phyloP scores from a whole-genome alignment of 2,113 vertebrate species.

The Melanerpes aurifrons region DNA sequence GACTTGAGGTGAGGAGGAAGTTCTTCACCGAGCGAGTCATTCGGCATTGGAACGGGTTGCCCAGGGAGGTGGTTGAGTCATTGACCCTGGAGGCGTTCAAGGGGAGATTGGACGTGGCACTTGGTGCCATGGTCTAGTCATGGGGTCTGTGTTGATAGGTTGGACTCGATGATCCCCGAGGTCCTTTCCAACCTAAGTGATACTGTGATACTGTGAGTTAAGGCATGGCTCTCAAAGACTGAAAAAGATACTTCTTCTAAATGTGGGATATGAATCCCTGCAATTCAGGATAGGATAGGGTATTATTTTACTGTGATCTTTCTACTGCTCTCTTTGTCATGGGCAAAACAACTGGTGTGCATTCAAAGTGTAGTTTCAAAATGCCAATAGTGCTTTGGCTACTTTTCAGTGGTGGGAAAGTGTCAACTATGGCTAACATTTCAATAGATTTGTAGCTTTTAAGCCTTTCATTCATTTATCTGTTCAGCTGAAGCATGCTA shows the following conservation, averaged over 20 bases:
- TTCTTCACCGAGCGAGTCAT: too few relatives aligned
- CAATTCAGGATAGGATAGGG: background rate
- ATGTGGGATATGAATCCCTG: background rate
- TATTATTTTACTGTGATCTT: background rate
- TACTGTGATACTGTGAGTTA: too few relatives aligned
- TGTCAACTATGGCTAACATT: background rate
- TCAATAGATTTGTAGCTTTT: background rate
- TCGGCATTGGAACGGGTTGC: too few relatives aligned
- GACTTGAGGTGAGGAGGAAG: too few relatives aligned
- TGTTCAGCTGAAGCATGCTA: background rate
- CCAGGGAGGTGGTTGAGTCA: too few relatives aligned
- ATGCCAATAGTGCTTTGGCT: fast-evolving
- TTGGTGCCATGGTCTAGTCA: too few relatives aligned
- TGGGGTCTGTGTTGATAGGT: too few relatives aligned
- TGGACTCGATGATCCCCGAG: too few relatives aligned
- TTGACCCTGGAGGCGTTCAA: too few relatives aligned
- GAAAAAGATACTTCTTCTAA: background rate
- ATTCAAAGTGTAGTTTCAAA: background rate
- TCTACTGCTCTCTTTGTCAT: background rate
- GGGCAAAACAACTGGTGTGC: background rate
- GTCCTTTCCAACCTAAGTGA: too few relatives aligned
- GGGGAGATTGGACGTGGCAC: too few relatives aligned
- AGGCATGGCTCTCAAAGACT: background rate
- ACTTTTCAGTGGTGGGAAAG: background rate
- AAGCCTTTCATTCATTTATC: background rate